Conservation (phyloP, 1,140 invertebrate species). For the Sitophilus oryzae region DNA sequence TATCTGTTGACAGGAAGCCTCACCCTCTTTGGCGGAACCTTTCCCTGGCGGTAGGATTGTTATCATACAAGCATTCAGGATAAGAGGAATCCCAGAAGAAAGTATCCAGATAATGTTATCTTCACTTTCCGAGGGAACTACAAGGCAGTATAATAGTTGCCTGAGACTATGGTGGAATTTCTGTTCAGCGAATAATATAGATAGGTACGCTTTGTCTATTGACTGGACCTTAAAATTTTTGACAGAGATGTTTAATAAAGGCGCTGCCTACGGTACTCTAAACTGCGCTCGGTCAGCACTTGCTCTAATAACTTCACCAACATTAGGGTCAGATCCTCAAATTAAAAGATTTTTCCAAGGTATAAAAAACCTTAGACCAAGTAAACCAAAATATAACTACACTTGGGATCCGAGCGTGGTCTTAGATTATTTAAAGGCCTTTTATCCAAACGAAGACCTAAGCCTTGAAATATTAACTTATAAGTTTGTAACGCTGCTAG, state of each 20-base stretch:
- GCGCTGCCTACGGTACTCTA: not conserved
- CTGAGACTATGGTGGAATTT: not conserved
- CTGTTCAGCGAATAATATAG: not conserved
- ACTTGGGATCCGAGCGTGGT: constrained; percentile 4
- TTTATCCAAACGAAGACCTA: not conserved
- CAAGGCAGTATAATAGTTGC: not conserved
- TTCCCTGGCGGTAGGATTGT: too few relatives aligned
- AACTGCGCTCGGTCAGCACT: not conserved
- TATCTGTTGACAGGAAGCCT: too few relatives aligned
- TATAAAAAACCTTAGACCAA: not conserved
- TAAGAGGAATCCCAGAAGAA: not conserved
- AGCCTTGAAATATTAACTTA: not conserved
- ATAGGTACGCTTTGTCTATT: not conserved
- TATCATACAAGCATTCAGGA: too few relatives aligned
- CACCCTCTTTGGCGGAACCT: too few relatives aligned
- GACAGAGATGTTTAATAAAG: not conserved
- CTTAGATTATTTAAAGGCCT: not conserved
- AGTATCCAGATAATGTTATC: not conserved
- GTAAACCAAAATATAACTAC: not conserved
- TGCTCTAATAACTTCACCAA: not conserved
- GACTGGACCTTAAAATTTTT: too few relatives aligned
- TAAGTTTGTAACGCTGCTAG: too few relatives aligned
- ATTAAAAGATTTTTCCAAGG: constrained; percentile 1
- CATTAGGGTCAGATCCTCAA: not conserved
- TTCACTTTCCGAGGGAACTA: not conserved